Percentiles rank a stretch among this genome's conserved stretches.
Conservation (phyloP, 2,888 invertebrate species). For the Agrilus cyanescens region DNA sequence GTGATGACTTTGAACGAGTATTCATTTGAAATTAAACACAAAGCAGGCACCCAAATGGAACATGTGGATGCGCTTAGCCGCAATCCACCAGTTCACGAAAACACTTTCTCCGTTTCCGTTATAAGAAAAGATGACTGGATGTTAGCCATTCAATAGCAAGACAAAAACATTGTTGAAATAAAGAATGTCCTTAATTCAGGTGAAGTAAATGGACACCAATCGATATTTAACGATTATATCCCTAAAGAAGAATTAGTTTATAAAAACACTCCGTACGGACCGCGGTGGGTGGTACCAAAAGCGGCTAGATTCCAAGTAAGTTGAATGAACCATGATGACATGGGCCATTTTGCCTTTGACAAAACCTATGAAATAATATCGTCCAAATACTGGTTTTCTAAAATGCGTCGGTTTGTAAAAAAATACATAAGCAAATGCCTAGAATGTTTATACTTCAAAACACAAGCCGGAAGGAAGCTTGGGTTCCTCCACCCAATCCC, state of each 20-base stretch:
- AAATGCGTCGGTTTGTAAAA: constrained; percentile 9
- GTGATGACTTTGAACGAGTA: too few relatives aligned
- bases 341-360: constrained; percentile 11
- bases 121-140: constrained; percentile 11
- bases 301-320: background rate
- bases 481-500: constrained; percentile 12
- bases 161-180: constrained; percentile 8
- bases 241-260: too few relatives aligned
- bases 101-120: background rate
- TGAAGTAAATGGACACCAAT: background rate
- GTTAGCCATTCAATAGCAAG: constrained; percentile 12
- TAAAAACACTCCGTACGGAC: background rate
- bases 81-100: too few relatives aligned
- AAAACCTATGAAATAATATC: constrained; percentile 7
- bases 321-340: constrained; percentile 8
- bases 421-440: constrained; percentile 13
- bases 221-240: too few relatives aligned
- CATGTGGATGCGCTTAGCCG: constrained; percentile 25
- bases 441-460: constrained; percentile 12
- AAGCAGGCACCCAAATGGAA: constrained; percentile 16
- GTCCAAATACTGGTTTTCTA: constrained; percentile 13
- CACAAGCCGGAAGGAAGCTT: constrained; percentile 10
- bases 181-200: constrained; percentile 10
- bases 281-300: constrained; percentile 1
- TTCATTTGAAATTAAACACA: background rate